Evolutionary conservation across 1,140 invertebrate genomes (phyloP), one percentile per base, ranked within the genome.

Genomic region (Anastatus disparis): DNA sequence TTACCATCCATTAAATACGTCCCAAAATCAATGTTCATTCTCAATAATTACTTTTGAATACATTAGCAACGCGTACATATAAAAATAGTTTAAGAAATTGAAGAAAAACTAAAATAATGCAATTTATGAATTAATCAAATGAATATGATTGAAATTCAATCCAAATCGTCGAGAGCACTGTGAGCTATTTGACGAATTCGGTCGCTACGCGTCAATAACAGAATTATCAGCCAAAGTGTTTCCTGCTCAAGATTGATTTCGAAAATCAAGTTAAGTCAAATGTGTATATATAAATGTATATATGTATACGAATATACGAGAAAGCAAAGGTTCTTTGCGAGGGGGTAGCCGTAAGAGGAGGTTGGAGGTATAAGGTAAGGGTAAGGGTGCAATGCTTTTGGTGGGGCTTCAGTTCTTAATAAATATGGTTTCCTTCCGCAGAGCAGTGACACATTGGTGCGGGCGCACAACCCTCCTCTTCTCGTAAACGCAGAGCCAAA

Each of bases 321-420:
- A 61, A 64, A 66, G 63, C 72, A 38, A 38, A 38, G 40, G 40
- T 8, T 8, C 9, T n/a, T 3, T 12, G 15, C 8, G 15, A 15
- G 40, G 40, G 3, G 40, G 15, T 8, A n/a, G 40, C 3, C 40
- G 40, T n/a, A 3, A 15, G 40, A 8, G 40, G 40, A n/a, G 20
- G 31, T 20, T n/a, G n/a, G n/a, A n/a, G n/a, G n/a, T n/a, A n/a
- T n/a, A n/a, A n/a, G 20, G 40, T 24, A 24, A 26, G 7, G 40
- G 53, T 38, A 17, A 26, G 26, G 52, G 50, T 55, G 52, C 64
- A 42, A 40, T 52, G 31, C 40, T 24, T 38, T 35, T 22, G 26
- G 42, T 75, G 74, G 48, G 75, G 74, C 74, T 80, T 79, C 78
- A 68, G 64, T 75, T 79, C 74, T 76, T 76, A 75, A 75, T 75